These are phyloP conservation scores for Trinorchestia longiramus DNA, from an alignment of 1,140 invertebrate species.

Conservation along the genomic window DNA sequence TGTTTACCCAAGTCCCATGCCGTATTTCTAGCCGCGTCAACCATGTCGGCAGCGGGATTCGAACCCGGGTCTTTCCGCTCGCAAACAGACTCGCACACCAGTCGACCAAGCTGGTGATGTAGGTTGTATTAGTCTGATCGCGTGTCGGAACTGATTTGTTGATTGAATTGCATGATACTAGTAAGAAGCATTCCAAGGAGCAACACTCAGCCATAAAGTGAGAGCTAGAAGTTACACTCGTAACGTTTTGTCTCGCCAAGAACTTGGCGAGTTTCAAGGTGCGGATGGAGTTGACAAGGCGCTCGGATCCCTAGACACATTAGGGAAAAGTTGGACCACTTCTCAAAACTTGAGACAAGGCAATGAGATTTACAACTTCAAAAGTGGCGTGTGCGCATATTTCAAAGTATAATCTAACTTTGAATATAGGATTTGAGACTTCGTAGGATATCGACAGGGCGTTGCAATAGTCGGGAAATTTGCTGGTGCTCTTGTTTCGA, in stretches of 20 bases:
- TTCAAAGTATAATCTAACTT: neutral
- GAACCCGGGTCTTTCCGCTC: too few species aligned
- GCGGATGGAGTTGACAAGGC: neutral
- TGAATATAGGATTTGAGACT: neutral
- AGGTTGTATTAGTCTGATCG: too few species aligned
- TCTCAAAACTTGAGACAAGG: neutral
- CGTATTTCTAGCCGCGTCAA: too few species aligned
- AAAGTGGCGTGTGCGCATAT: neutral
- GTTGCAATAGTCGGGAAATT: neutral
- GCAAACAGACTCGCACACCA: too few species aligned
- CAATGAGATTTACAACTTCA: neutral
- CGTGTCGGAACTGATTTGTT: too few species aligned
- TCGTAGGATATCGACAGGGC: neutral
- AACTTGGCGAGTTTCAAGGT: neutral
- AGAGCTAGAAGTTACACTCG: neutral
- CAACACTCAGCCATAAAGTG: neutral
- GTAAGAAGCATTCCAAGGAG: too few species aligned
- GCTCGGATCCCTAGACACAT: neutral
- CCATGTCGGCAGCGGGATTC: too few species aligned
- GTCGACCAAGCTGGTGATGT: too few species aligned
- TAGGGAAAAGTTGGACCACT: constrained; percentile 6
- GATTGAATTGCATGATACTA: too few species aligned
- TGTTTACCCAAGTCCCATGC: too few species aligned
- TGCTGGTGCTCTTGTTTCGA: too few species aligned
- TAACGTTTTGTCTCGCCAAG: neutral